Conservation (phyloP, 2,888 invertebrate genomes). For the Tromatobia lineatoria region DNA sequence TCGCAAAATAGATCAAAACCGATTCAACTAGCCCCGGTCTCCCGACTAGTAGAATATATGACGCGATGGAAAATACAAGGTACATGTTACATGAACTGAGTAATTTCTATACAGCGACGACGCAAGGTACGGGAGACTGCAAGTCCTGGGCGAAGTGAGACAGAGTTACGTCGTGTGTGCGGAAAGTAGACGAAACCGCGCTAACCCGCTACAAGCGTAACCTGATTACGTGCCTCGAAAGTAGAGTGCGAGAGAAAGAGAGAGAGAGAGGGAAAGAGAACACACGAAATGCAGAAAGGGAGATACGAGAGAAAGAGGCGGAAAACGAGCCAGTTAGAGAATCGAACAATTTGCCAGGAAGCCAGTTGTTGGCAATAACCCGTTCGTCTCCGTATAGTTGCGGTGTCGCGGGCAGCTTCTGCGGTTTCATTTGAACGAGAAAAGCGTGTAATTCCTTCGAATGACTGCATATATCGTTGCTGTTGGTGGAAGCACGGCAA, state of each 20-base stretch:
- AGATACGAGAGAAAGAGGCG: slow-evolving; percentile 14
- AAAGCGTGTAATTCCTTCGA: slow-evolving; percentile 68
- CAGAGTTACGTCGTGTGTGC: slow-evolving; percentile 19
- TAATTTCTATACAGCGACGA: slow-evolving; percentile 12
- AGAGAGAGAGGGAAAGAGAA: neutral
- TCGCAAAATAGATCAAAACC: neutral
- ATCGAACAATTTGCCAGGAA: slow-evolving; percentile 63
- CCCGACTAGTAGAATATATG: too few species aligned
- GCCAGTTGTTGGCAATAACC: slow-evolving; percentile 57
- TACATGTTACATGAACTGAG: neutral
- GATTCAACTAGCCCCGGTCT: neutral
- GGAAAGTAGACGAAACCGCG: slow-evolving; percentile 18
- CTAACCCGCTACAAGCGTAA: neutral
- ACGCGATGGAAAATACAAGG: slow-evolving; percentile 1
- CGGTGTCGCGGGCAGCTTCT: slow-evolving; percentile 36
- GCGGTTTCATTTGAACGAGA: slow-evolving; percentile 66
- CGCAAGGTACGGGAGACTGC: neutral
- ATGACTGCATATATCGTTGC: slow-evolving; percentile 11
- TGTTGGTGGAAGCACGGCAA: neutral
- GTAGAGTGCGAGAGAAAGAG: slow-evolving; percentile 16
- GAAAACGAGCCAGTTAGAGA: slow-evolving; percentile 51
- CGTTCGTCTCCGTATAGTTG: slow-evolving; percentile 40
- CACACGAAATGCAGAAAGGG: neutral
- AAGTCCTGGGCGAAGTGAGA: neutral
- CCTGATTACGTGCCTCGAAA: slow-evolving; percentile 37